Conservation (phyloP, 2,113 vertebrate species). For the Puntigrus tetrazona region DNA sequence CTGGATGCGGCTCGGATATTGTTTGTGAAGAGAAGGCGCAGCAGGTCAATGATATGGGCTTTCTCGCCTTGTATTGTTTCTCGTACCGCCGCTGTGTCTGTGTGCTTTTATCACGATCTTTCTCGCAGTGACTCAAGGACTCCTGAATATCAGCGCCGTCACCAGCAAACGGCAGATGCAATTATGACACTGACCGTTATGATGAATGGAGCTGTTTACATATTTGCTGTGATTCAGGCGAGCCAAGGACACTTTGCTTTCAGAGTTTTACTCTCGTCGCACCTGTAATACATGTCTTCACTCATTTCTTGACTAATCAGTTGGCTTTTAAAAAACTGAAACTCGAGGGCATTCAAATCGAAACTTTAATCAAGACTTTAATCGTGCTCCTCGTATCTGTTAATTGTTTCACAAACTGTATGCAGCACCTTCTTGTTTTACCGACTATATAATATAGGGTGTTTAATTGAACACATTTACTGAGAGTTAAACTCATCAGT, state of each 20-base stretch:
- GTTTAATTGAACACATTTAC: not conserved
- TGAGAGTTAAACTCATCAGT: not conserved
- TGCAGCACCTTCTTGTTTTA: not conserved
- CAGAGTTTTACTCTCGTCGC: not conserved
- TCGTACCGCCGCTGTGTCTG: not conserved
- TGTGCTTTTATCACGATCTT: not conserved
- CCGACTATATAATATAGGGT: not conserved
- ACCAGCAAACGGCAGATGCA: not conserved
- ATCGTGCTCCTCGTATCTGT: not conserved
- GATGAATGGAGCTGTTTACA: slow-evolving; percentile 32
- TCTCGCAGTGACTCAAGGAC: not conserved
- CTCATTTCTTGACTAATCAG: not conserved
- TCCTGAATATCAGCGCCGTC: not conserved
- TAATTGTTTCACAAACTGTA: not conserved
- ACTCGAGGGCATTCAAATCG: not conserved
- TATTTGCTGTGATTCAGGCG: not conserved
- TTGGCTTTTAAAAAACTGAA: not conserved
- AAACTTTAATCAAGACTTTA: not conserved
- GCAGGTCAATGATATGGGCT: not conserved
- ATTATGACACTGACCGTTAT: not conserved
- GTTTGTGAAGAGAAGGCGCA: not conserved
- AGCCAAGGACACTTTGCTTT: slow-evolving; percentile 17
- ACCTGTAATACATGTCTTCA: not conserved
- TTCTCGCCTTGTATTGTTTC: not conserved
- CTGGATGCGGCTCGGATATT: not conserved